These are phyloP conservation scores for Myotis yumanensis DNA, from an alignment of 2,113 vertebrate genomes.

Conservation along the genomic window DNA sequence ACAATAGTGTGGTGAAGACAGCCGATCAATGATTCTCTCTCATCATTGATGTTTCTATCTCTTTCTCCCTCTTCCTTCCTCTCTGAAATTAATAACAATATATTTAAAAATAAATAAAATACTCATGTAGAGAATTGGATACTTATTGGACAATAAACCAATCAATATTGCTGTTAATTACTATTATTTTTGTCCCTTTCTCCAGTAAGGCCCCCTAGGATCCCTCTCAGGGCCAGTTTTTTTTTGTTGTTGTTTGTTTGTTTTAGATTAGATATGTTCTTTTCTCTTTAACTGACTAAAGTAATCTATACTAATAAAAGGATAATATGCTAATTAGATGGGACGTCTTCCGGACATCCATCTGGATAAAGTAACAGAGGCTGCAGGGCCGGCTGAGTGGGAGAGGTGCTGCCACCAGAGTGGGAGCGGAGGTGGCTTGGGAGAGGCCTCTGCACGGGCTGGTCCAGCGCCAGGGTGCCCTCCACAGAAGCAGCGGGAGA, in stretches of 20 bases:
- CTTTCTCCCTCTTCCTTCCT: background rate
- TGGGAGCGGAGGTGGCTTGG: too few species aligned
- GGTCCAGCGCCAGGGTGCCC: too few species aligned
- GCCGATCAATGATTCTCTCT: too few species aligned
- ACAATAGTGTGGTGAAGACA: too few species aligned
- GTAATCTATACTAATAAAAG: background rate
- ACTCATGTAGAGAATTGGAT: background rate
- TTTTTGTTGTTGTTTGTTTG: background rate
- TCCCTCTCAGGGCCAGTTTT: background rate
- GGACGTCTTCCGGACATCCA: too few species aligned
- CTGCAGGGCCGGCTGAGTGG: fast-evolving
- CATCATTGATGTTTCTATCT: too few species aligned
- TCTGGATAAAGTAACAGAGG: too few species aligned
- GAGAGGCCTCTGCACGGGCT: too few species aligned
- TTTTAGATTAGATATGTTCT: background rate
- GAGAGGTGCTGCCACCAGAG: too few species aligned
- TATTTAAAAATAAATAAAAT: background rate
- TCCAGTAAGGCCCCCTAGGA: background rate
- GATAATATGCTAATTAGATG: too few species aligned
- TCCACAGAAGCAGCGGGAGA: too few species aligned
- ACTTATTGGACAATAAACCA: background rate
- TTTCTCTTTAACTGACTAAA: background rate
- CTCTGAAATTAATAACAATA: background rate
- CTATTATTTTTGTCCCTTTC: background rate
- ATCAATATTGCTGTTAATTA: background rate